Conservation (phyloP, 2,113 vertebrate genomes). For the Pangasianodon hypophthalmus region DNA sequence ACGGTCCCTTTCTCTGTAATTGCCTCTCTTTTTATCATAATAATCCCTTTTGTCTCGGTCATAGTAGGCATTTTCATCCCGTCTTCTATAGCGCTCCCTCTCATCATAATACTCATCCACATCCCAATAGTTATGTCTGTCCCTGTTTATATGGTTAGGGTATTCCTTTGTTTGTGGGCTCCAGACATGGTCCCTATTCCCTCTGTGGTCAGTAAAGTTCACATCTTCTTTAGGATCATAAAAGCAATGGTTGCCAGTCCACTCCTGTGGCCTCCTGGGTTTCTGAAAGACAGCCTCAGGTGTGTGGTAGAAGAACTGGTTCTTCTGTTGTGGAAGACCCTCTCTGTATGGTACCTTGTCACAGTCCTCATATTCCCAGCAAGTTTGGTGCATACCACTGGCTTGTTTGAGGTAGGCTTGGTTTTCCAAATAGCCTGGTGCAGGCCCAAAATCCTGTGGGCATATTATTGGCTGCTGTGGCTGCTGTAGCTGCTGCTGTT, state of each 20-base stretch:
- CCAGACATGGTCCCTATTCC: constrained; percentile 48
- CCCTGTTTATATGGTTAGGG: constrained; percentile 43
- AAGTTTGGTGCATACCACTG: constrained; percentile 55
- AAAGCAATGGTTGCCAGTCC: constrained; percentile 71
- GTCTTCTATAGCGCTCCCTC: constrained; percentile 17
- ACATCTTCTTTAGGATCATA: constrained; percentile 70
- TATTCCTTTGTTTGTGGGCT: constrained; percentile 59
- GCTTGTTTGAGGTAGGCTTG: constrained; percentile 60
- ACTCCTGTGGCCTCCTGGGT: constrained; percentile 66
- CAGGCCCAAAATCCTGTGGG: constrained; percentile 51
- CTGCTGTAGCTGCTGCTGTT: constrained; percentile 65
- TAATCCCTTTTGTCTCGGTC: constrained; percentile 59
- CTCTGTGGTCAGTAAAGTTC: constrained; percentile 56
- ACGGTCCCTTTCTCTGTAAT: constrained; percentile 45
- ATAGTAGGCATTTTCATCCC: constrained; percentile 49
- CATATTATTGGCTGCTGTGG: constrained; percentile 47
- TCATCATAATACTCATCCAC: constrained; percentile 36
- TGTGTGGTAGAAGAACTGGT: constrained; percentile 70
- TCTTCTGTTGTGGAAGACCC: constrained; percentile 46
- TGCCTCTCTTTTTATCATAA: constrained; percentile 54
- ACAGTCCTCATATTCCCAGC: constrained; percentile 66
- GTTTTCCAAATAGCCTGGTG: constrained; percentile 62
- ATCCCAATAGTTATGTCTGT: constrained; percentile 41
- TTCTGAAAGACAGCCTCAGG: constrained; percentile 71
- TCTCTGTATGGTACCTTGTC: constrained; percentile 57